A percentile compares a stretch with the other conserved stretches of the same genome.
phyloP scores from a whole-genome alignment of 2,888 invertebrate genomes.

The Nymphalis urticae region DNA sequence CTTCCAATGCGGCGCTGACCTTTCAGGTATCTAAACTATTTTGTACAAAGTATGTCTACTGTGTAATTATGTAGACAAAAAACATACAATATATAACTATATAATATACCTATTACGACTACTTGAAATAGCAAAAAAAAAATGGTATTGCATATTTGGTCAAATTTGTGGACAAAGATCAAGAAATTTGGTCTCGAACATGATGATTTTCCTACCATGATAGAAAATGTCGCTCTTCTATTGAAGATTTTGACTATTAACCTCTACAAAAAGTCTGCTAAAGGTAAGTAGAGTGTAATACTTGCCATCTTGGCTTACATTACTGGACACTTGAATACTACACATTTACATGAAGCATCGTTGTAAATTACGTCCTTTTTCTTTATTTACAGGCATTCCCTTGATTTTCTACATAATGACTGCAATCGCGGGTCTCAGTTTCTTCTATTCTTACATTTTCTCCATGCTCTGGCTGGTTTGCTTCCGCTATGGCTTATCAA shows the following conservation, averaged over 20 bases:
- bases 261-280: conserved; percentile 21
- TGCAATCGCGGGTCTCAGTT: not conserved
- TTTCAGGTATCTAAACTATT: too few relatives aligned
- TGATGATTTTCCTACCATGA: conserved; percentile 23
- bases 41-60: too few relatives aligned
- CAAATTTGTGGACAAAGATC: conserved; percentile 4
- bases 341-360: too few relatives aligned
- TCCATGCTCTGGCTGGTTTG: conserved; percentile 7
- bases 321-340: not conserved
- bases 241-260: conserved; percentile 21
- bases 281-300: conserved; percentile 14
- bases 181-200: conserved; percentile 19
- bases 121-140: too few relatives aligned
- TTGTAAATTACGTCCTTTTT: not conserved
- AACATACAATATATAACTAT: too few relatives aligned
- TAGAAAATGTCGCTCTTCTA: conserved; percentile 21
- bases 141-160: not conserved
- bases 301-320: not conserved
- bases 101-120: too few relatives aligned
- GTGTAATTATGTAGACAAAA: too few relatives aligned
- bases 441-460: conserved; percentile 4
- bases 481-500: not conserved
- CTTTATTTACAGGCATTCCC: not conserved
- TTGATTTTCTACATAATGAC: conserved; percentile 8
- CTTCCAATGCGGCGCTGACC: too few relatives aligned